Evolutionary conservation across 2,797 vertebrate genomes (phyloP).

Genomic region (Falco columbarius): DNA sequence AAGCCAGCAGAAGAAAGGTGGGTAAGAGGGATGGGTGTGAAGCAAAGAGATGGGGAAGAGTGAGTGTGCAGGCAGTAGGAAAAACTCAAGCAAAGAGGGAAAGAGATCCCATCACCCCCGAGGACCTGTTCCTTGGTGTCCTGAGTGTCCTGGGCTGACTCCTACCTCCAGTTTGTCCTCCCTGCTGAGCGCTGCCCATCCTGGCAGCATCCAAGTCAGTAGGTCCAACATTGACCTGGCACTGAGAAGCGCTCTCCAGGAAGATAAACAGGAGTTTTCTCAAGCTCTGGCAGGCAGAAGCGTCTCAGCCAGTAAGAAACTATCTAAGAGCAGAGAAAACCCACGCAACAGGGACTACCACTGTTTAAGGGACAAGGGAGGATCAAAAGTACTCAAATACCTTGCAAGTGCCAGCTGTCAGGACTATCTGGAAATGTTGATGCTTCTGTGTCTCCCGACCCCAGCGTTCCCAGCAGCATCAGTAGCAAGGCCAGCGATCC

Average conservation of each 20-base stretch:
- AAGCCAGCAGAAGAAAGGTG: not conserved
- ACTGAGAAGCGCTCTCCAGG: not conserved
- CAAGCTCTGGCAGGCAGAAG: not conserved
- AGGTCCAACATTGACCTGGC: slow-evolving; percentile 20
- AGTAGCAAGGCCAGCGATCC: not conserved
- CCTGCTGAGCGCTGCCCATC: not conserved
- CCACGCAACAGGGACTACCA: not conserved
- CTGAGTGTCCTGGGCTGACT: not conserved
- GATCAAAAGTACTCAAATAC: not conserved
- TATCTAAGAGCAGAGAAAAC: not conserved
- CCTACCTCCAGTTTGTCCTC: not conserved
- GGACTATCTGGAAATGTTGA: not conserved
- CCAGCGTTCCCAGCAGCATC: not conserved
- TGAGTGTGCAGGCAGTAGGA: not conserved
- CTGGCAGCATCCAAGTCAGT: not conserved
- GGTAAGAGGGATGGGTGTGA: not conserved
- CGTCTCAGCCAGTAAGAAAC: not conserved
- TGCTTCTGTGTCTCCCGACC: not conserved
- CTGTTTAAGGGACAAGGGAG: not conserved
- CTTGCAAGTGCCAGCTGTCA: not conserved
- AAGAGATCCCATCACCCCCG: not conserved
- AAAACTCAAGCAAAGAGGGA: not conserved
- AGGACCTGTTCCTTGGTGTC: not conserved
- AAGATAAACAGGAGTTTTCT: slow-evolving; percentile 40
- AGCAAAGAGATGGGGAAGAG: not conserved